These are phyloP conservation scores for Sminthurinus aureus DNA, from an alignment of 2,888 invertebrate species.

Conservation along the genomic window DNA sequence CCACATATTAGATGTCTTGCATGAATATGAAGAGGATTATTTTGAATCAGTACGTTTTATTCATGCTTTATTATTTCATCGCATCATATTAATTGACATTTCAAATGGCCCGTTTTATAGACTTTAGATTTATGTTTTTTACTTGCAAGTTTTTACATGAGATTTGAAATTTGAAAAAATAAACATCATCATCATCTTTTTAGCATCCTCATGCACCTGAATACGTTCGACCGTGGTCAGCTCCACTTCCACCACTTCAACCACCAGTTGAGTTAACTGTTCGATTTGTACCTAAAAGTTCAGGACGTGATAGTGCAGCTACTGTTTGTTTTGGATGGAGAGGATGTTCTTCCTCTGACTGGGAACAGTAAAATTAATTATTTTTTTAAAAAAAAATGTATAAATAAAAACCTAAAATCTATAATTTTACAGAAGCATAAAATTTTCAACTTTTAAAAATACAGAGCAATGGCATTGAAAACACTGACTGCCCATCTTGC, in stretches of 20 bases:
- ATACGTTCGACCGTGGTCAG: constrained; percentile 51
- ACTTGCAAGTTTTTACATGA: too few species aligned
- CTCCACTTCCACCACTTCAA: constrained; percentile 39
- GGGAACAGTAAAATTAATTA: constrained; percentile 53
- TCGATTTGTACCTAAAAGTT: constrained; percentile 50
- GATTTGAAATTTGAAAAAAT: too few species aligned
- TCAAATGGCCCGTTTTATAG: constrained; percentile 37
- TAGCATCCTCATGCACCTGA: constrained; percentile 42
- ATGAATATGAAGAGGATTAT: constrained; percentile 55
- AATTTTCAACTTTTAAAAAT: background rate
- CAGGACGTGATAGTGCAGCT: constrained; percentile 44
- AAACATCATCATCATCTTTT: too few species aligned
- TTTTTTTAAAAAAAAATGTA: background rate
- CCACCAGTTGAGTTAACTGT: constrained; percentile 41
- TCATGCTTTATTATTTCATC: too few species aligned
- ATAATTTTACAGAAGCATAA: constrained; percentile 1
- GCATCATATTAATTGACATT: too few species aligned
- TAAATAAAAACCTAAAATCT: background rate
- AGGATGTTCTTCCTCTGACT: constrained; percentile 52
- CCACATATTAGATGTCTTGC: constrained; percentile 51
- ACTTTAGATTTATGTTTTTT: background rate
- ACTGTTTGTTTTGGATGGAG: constrained; percentile 58
- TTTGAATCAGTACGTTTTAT: constrained; percentile 48
- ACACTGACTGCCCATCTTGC: constrained; percentile 57
- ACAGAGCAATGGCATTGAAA: constrained; percentile 51